These are phyloP conservation scores for Zaprionus inermis DNA, from an alignment of 1,140 invertebrate species.

Conservation along the genomic window DNA sequence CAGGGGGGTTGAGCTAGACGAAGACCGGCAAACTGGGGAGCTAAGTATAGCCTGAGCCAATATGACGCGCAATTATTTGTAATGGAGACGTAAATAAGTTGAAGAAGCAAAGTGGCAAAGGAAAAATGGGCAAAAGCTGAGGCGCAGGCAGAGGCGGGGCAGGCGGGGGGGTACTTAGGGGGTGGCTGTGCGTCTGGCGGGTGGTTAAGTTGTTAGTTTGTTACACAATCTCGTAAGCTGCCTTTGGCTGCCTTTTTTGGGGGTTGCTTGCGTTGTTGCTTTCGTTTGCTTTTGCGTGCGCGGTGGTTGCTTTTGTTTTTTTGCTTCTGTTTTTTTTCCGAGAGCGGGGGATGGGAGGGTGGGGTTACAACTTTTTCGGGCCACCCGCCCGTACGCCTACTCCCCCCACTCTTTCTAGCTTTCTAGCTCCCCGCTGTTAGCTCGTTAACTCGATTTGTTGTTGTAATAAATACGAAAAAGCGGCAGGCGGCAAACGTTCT, in stretches of 20 bases:
- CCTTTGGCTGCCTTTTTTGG: constrained; percentile 41
- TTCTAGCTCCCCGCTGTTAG: constrained; percentile 64
- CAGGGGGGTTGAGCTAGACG: neutral
- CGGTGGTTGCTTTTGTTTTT: constrained; percentile 33
- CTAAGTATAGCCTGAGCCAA: constrained; percentile 77
- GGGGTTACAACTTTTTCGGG: constrained; percentile 24
- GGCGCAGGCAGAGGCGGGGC: neutral
- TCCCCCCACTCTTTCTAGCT: neutral
- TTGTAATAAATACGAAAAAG: constrained; percentile 74
- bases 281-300: too few species aligned
- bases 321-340: constrained; percentile 5
- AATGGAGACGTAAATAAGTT: constrained; percentile 83
- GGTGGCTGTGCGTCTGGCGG: constrained; percentile 32
- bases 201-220: constrained; percentile 74
- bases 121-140: constrained; percentile 57
- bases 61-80: constrained; percentile 84
- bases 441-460: constrained; percentile 78
- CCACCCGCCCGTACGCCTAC: too few species aligned
- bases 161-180: constrained; percentile 15
- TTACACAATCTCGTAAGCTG: constrained; percentile 63
- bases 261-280: too few species aligned
- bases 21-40: constrained; percentile 46
- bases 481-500: constrained; percentile 22
- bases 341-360: neutral
- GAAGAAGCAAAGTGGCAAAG: constrained; percentile 77